Percentiles rank a stretch among this genome's conserved stretches.
phyloP scores from a whole-genome alignment of 2,113 vertebrate genomes.

The Sapayoa aenigma region DNA sequence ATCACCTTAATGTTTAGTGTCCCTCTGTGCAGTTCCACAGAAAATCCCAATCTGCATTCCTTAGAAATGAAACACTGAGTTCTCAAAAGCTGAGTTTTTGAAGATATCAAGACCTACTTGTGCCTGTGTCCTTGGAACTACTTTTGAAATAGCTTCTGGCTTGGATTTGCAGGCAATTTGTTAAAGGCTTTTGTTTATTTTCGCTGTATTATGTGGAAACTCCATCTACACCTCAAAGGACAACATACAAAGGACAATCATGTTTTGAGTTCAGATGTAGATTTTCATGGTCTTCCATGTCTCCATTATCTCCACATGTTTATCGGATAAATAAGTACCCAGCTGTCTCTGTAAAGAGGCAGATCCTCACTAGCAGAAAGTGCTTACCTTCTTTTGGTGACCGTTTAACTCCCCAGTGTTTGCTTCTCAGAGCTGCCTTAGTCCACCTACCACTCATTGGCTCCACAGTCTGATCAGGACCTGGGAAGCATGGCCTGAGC shows the following conservation, averaged over 20 bases:
- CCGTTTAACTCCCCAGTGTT: not conserved
- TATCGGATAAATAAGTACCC: not conserved
- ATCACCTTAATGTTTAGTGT: not conserved
- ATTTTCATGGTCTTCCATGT: not conserved
- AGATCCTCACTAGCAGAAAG: not conserved
- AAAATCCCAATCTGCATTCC: not conserved
- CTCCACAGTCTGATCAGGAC: not conserved
- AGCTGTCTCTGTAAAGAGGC: not conserved
- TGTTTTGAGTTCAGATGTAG: not conserved
- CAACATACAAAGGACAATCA: not conserved
- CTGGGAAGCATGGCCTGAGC: fast-evolving
- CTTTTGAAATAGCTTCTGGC: not conserved
- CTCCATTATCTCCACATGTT: not conserved
- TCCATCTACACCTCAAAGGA: not conserved
- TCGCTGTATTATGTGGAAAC: not conserved
- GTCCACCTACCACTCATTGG: not conserved
- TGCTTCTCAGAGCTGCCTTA: not conserved
- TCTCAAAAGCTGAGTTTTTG: not conserved
- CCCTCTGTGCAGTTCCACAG: not conserved
- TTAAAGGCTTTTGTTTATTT: not conserved
- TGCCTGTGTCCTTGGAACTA: not conserved
- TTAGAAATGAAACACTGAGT: not conserved
- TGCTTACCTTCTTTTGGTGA: not conserved
- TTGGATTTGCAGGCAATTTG: not conserved
- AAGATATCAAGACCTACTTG: not conserved